Evolutionary conservation across 1,140 invertebrate species (phyloP).

Genomic region (Drosophila truncata): DNA sequence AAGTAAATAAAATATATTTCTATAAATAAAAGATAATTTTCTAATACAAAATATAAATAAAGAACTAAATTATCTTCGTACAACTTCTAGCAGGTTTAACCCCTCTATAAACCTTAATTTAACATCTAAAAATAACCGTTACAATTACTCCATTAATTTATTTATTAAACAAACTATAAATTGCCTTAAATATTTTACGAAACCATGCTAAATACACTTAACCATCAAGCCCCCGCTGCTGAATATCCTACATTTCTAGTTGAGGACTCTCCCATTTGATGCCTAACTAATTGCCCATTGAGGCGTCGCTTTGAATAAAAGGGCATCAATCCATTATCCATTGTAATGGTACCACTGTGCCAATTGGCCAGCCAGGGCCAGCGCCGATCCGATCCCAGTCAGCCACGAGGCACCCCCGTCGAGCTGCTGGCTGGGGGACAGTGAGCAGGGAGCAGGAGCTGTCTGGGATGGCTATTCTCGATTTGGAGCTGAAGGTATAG

Average conservation of each 20-base stretch:
- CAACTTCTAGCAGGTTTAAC: background rate
- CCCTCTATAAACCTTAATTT: background rate
- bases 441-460: slow-evolving; percentile 34
- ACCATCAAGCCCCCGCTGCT: slow-evolving; percentile 7
- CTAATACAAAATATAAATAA: background rate
- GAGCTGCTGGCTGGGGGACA: slow-evolving; percentile 57
- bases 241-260: background rate
- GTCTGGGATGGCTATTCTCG: slow-evolving; percentile 45
- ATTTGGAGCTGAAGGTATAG: slow-evolving; percentile 40
- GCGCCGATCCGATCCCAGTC: slow-evolving; percentile 15
- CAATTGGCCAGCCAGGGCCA: slow-evolving; percentile 37
- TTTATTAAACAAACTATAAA: background rate
- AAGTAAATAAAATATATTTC: background rate
- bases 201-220: background rate
- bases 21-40: background rate
- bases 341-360: slow-evolving; percentile 62
- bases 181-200: background rate
- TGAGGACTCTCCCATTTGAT: slow-evolving; percentile 13
- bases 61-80: background rate
- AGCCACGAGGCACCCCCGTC: slow-evolving; percentile 72
- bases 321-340: slow-evolving; percentile 41
- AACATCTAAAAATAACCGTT: background rate
- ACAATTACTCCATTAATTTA: background rate
- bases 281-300: slow-evolving; percentile 46
- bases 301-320: slow-evolving; percentile 21